A percentile compares a stretch with the other conserved stretches of the same genome.
phyloP scores from a whole-genome alignment of 2,888 invertebrate genomes.

The Cetonia aurata region DNA sequence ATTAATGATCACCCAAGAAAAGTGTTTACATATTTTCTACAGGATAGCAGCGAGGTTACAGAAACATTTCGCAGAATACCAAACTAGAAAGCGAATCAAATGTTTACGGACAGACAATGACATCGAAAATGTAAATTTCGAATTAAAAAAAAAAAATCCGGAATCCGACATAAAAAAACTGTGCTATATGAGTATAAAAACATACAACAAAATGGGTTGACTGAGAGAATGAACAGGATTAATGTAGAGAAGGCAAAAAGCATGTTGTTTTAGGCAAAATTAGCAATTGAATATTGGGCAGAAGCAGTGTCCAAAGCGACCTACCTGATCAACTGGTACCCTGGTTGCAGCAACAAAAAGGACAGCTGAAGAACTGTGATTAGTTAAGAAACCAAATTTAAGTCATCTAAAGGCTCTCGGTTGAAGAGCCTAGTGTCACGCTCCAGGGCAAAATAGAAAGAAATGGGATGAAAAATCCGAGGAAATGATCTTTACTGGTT shows the following conservation, averaged over 20 bases:
- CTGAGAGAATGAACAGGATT: constrained; percentile 45
- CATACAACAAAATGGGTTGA: constrained; percentile 19
- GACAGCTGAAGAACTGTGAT: too few species aligned
- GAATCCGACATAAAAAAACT: constrained; percentile 14
- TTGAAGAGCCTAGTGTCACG: too few species aligned
- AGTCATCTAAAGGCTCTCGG: too few species aligned
- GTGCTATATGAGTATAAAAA: constrained; percentile 4
- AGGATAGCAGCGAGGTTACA: not conserved
- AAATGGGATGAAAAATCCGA: too few species aligned
- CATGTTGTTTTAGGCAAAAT: too few species aligned
- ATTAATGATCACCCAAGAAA: constrained; percentile 4
- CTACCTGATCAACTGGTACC: too few species aligned
- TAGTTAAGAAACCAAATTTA: too few species aligned
- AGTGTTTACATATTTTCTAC: not conserved
- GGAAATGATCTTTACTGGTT: too few species aligned
- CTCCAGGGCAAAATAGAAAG: too few species aligned
- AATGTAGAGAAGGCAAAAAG: constrained; percentile 48
- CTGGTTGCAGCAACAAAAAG: too few species aligned
- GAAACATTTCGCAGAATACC: constrained; percentile 13
- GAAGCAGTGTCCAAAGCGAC: too few species aligned
- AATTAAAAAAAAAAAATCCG: constrained; percentile 12
- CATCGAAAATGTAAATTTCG: constrained; percentile 47
- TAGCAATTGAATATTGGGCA: too few species aligned
- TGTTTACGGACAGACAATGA: constrained; percentile 55
- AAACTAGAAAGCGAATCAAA: constrained; percentile 12